Evolutionary conservation across 2,797 vertebrate genomes (phyloP).

Genomic region (Coregonus sp.): DNA sequence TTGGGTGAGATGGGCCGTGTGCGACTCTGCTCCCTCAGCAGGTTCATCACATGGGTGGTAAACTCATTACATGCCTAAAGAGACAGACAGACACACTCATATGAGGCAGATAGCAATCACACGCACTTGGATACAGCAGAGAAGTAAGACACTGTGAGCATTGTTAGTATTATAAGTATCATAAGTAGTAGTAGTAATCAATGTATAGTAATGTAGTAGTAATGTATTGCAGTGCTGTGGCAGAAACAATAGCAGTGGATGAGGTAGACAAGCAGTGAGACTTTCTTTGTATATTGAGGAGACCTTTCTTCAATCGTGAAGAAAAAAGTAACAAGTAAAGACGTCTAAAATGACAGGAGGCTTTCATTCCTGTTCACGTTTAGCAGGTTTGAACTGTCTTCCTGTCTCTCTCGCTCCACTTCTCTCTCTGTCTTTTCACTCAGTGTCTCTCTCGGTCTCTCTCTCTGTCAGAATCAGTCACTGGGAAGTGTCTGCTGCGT

Average conservation of each 20-base stretch:
- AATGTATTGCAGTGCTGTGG: conserved; percentile 48
- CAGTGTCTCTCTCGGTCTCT: conserved; percentile 61
- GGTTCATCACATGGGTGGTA: conserved; percentile 90
- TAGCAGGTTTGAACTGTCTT: conserved; percentile 70
- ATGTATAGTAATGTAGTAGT: background rate
- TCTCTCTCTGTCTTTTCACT: conserved; percentile 57
- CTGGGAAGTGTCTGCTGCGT: conserved; percentile 68
- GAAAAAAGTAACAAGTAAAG: conserved; percentile 69
- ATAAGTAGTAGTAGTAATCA: conserved; percentile 42
- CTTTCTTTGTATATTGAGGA: conserved; percentile 70
- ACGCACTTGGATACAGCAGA: background rate
- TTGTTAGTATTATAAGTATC: background rate
- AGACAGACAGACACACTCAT: conserved; percentile 42
- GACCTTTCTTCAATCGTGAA: conserved; percentile 33
- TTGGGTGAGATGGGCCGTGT: conserved; percentile 96
- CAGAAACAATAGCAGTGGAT: conserved; percentile 49
- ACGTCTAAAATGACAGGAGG: conserved; percentile 73
- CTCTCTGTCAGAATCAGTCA: conserved; percentile 75
- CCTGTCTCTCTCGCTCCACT: conserved; percentile 9
- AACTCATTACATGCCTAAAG: conserved; percentile 89
- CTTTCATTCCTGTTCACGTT: conserved; percentile 75
- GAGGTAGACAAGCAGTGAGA: conserved; percentile 53
- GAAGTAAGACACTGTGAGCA: background rate
- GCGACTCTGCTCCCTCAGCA: conserved; percentile 89
- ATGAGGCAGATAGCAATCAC: too few relatives aligned